phyloP scores from a whole-genome alignment of 2,797 vertebrate species.

The Etheostoma nigrum region DNA sequence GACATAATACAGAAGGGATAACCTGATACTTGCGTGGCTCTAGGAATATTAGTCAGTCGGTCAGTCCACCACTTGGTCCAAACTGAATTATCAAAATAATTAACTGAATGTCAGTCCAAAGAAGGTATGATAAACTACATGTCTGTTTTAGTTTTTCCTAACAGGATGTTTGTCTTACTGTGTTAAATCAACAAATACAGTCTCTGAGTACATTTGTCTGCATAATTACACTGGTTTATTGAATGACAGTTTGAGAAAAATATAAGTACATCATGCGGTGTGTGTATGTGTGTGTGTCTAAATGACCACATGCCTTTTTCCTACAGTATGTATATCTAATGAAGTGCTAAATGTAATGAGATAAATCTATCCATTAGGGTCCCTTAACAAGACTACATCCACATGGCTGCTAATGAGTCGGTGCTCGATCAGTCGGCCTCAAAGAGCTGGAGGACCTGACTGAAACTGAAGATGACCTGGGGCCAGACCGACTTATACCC shows the following conservation, averaged over 20 bases:
- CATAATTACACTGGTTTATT: conserved; percentile 30
- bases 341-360: conserved; percentile 73
- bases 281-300: conserved; percentile 26
- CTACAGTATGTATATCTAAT: conserved; percentile 65
- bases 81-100: neutral
- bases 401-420: conserved; percentile 65
- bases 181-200: conserved; percentile 16
- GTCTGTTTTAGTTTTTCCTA: neutral
- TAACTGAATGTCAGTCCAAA: neutral
- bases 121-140: neutral
- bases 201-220: conserved; percentile 5
- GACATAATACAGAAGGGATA: neutral
- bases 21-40: neutral
- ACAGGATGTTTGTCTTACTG: neutral
- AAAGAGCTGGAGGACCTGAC: conserved; percentile 54
- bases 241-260: conserved; percentile 30
- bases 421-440: conserved; percentile 60
- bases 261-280: conserved; percentile 10
- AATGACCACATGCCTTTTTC: conserved; percentile 39
- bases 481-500: conserved; percentile 66
- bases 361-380: conserved; percentile 69
- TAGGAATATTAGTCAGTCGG: neutral
- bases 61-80: neutral
- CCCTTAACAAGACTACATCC: conserved; percentile 68
- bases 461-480: conserved; percentile 48